These are phyloP conservation scores for Centroberyx gerrardi DNA, from an alignment of 2,797 vertebrate genomes.

Conservation along the genomic window DNA sequence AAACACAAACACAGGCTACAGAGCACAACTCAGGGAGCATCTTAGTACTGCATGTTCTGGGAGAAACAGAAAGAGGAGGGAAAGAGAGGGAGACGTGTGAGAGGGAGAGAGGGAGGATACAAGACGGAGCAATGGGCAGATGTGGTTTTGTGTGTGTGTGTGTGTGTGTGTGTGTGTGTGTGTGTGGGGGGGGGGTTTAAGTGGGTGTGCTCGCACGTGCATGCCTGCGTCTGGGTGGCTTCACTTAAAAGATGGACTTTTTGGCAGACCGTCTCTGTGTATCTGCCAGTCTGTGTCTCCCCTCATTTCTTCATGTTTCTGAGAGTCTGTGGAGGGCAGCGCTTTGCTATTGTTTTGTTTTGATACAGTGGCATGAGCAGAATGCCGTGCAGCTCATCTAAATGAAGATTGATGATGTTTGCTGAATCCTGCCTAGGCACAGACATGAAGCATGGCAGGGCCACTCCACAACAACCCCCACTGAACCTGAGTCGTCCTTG, in stretches of 20 bases:
- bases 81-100: conserved; percentile 14
- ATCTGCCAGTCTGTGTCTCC: conserved; percentile 52
- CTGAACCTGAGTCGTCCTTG: conserved; percentile 68
- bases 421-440: conserved; percentile 31
- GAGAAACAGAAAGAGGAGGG: conserved; percentile 26
- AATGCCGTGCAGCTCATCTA: conserved; percentile 34
- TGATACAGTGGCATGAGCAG: conserved; percentile 46
- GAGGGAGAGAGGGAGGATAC: conserved; percentile 3
- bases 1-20: conserved; percentile 72
- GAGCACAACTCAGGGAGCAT: conserved; percentile 61
- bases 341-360: conserved; percentile 40
- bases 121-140: conserved; percentile 28
- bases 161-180: conserved; percentile 18
- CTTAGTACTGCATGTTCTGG: conserved; percentile 38
- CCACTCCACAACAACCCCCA: conserved; percentile 21
- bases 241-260: conserved; percentile 51
- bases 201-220: conserved; percentile 2
- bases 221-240: conserved; percentile 16
- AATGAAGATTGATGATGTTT: conserved; percentile 73
- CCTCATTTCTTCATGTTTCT: conserved; percentile 48
- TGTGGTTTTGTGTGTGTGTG: conserved; percentile 21
- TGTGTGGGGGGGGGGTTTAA: not conserved
- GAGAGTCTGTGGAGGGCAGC: conserved; percentile 37
- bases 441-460: conserved; percentile 32
- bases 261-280: conserved; percentile 34